Conservation (phyloP, 2,797 vertebrate genomes). For the Molossus alvarezi region DNA sequence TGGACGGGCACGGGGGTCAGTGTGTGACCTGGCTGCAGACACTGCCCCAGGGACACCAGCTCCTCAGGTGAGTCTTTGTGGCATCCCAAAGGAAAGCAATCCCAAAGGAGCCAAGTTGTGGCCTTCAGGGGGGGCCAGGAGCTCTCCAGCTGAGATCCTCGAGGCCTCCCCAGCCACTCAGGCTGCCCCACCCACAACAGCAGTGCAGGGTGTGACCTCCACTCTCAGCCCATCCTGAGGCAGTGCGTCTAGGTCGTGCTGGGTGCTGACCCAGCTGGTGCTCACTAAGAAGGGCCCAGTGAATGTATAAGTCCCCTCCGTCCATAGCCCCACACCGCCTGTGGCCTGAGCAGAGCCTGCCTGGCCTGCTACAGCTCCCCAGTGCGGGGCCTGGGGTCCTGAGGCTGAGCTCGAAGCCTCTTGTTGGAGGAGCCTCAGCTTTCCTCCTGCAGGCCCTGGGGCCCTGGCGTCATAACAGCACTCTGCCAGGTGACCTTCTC, state of each 20-base stretch:
- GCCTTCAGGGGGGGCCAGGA: not conserved
- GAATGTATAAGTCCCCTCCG: not conserved
- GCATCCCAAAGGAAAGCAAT: fast-evolving
- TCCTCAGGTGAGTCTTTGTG: conserved; percentile 94
- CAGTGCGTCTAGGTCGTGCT: not conserved
- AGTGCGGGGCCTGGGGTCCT: not conserved
- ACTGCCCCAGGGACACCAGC: conserved; percentile 86
- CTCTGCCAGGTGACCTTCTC: not conserved
- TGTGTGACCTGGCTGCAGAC: conserved; percentile 94
- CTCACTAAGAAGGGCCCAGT: not conserved
- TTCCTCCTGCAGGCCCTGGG: not conserved
- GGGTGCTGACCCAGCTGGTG: not conserved
- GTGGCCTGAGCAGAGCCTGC: not conserved
- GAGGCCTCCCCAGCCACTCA: not conserved
- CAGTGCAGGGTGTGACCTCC: not conserved
- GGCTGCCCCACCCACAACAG: not conserved
- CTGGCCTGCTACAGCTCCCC: not conserved
- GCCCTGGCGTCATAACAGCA: not conserved
- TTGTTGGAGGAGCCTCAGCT: not conserved
- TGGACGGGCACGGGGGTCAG: conserved; percentile 94
- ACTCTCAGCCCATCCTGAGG: not conserved
- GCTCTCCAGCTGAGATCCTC: not conserved
- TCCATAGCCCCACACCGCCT: not conserved
- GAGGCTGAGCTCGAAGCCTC: not conserved
- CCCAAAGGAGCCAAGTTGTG: not conserved